A percentile compares a stretch with the other conserved stretches of the same genome.
Evolutionary conservation across 2,797 vertebrate genomes (phyloP).

Genomic region (Stomatorhinus walkeri): DNA sequence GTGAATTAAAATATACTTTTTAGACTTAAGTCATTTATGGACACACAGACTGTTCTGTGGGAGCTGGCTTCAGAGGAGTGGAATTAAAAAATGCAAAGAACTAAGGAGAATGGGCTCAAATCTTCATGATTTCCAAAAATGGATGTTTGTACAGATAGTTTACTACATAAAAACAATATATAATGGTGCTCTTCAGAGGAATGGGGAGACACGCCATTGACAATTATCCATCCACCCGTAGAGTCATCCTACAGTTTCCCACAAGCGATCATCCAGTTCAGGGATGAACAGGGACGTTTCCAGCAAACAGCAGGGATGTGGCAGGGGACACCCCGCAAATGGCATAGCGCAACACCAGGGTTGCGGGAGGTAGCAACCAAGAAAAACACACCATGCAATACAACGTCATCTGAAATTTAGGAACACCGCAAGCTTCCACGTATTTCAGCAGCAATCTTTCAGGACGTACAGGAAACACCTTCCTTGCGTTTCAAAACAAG

Average conservation of each 20-base stretch:
- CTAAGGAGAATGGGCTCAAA: neutral
- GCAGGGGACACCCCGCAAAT: neutral
- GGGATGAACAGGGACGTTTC: neutral
- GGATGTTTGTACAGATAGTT: neutral
- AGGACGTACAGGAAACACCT: neutral
- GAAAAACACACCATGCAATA: neutral
- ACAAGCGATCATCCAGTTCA: neutral
- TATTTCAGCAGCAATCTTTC: neutral
- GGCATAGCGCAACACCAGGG: neutral
- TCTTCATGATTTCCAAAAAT: neutral
- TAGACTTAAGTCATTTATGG: neutral
- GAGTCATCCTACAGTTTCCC: neutral
- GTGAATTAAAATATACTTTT: neutral
- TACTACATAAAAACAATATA: neutral
- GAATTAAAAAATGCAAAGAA: neutral
- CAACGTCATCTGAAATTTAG: neutral
- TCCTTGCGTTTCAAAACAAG: neutral
- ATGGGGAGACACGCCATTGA: neutral
- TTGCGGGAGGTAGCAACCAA: neutral
- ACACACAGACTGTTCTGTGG: neutral
- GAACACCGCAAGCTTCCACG: neutral
- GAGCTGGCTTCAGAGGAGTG: neutral
- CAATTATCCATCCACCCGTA: neutral
- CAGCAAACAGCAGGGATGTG: neutral
- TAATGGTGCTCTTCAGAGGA: neutral